A percentile compares a stretch with the other conserved stretches of the same genome.
phyloP scores from a whole-genome alignment of 2,888 invertebrate species.

The Zaprionus bogoriensis region DNA sequence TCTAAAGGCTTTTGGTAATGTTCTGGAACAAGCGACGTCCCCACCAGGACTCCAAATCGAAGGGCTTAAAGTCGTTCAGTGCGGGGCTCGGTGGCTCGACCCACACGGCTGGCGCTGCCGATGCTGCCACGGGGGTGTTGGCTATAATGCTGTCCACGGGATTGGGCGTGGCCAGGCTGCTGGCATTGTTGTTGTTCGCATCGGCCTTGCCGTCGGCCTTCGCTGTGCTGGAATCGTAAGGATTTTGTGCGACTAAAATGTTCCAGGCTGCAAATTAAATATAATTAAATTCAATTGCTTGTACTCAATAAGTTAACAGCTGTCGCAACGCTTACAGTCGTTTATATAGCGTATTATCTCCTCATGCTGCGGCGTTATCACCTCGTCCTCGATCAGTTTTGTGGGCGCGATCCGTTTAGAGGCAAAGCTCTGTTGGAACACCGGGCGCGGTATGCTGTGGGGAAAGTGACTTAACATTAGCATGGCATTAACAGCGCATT shows the following conservation, averaged over 20 bases:
- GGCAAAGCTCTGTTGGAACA: constrained; percentile 85
- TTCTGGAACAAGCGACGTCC: constrained; percentile 92
- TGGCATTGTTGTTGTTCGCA: constrained; percentile 76
- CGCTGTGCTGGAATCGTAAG: constrained; percentile 74
- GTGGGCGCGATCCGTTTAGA: constrained; percentile 82
- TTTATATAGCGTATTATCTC: constrained; percentile 93
- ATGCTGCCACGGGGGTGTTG: constrained; percentile 65
- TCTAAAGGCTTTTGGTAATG: constrained; percentile 90
- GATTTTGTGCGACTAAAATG: constrained; percentile 82
- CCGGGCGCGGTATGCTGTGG: constrained; percentile 90
- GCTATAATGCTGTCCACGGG: constrained; percentile 79
- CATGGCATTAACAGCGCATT: constrained; percentile 28
- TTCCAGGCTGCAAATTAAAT: constrained; percentile 79
- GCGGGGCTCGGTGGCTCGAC: constrained; percentile 89
- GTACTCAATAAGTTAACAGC: neutral
- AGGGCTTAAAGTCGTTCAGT: constrained; percentile 92
- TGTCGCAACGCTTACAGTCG: constrained; percentile 91
- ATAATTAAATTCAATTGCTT: neutral
- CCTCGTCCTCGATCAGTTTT: constrained; percentile 83
- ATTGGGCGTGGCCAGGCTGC: constrained; percentile 76
- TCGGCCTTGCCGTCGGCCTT: constrained; percentile 64
- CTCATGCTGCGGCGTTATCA: constrained; percentile 91
- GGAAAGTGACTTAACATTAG: constrained; percentile 51
- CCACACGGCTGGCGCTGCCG: constrained; percentile 83
- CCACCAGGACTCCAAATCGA: constrained; percentile 96